These are phyloP conservation scores for Hydroisotoma schaefferi DNA, from an alignment of 2,888 invertebrate species.

Conservation along the genomic window DNA sequence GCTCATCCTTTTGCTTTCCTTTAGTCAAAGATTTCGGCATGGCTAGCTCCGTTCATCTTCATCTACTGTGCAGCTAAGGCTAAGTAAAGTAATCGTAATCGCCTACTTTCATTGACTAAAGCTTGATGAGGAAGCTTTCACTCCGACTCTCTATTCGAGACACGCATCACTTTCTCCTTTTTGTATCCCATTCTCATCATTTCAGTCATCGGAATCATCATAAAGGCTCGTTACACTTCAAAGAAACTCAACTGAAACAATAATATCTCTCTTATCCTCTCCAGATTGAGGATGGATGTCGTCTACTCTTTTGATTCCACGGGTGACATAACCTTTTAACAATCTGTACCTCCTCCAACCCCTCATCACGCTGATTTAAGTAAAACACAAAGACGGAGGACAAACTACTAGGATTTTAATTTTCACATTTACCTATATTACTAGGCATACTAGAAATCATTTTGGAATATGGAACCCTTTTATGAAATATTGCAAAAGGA, in stretches of 20 bases:
- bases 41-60: conserved; percentile 6
- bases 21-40: conserved; percentile 6
- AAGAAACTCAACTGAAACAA: conserved; percentile 23
- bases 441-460: no score
- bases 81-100: not conserved
- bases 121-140: conserved; percentile 10
- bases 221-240: conserved; percentile 23
- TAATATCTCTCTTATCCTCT: conserved; percentile 19
- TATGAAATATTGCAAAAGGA: no score
- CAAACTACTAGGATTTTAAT: no score
- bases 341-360: not conserved
- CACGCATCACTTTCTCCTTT: conserved; percentile 9
- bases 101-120: not conserved
- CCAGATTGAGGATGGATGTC: conserved; percentile 11
- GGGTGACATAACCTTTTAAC: not conserved
- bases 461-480: no score
- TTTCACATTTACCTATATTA: no score
- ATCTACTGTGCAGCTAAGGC: no score
- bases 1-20: conserved; percentile 8
- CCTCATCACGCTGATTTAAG: no score
- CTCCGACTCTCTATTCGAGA: not conserved
- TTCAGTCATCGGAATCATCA: conserved; percentile 19
- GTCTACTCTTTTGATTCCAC: conserved; percentile 14
- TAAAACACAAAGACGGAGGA: no score
- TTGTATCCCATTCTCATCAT: conserved; percentile 14